Percentiles rank a stretch among this genome's conserved stretches.
Conservation (phyloP, 1,140 invertebrate species). For the Orchesella cincta region DNA sequence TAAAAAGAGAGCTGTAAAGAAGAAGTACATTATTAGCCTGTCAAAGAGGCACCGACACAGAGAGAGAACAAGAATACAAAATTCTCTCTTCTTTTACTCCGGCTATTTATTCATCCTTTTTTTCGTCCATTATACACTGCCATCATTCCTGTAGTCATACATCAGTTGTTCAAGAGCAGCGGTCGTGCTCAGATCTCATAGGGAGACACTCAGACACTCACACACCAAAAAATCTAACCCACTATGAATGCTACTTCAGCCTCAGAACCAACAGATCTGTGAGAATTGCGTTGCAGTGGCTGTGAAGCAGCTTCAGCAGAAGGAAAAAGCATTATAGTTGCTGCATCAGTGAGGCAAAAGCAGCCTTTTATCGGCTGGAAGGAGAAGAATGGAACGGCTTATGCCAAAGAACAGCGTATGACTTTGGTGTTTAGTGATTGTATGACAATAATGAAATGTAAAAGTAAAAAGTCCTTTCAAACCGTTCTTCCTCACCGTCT, state of each 20-base stretch:
- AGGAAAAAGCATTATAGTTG: background rate
- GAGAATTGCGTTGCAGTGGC: background rate
- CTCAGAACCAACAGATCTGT: too few species aligned
- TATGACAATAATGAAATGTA: conserved; percentile 23
- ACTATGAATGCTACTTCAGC: conserved; percentile 1
- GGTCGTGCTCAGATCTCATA: conserved; percentile 16
- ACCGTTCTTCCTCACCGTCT: background rate
- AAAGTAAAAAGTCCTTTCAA: background rate
- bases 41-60: conserved; percentile 19
- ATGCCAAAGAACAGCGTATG: background rate
- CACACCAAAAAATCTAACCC: background rate
- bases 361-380: conserved; percentile 15
- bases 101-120: conserved; percentile 19
- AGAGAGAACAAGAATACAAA: conserved; percentile 8
- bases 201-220: background rate
- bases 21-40: conserved; percentile 4
- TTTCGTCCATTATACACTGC: background rate
- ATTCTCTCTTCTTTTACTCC: background rate
- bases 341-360: background rate
- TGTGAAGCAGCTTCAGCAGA: too few species aligned
- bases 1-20: background rate
- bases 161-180: conserved; percentile 18
- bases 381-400: conserved; percentile 18
- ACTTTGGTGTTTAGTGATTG: conserved; percentile 18
- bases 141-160: background rate